Conservation (phyloP, 2,113 vertebrate species). For the Cyanoderma ruficeps region DNA sequence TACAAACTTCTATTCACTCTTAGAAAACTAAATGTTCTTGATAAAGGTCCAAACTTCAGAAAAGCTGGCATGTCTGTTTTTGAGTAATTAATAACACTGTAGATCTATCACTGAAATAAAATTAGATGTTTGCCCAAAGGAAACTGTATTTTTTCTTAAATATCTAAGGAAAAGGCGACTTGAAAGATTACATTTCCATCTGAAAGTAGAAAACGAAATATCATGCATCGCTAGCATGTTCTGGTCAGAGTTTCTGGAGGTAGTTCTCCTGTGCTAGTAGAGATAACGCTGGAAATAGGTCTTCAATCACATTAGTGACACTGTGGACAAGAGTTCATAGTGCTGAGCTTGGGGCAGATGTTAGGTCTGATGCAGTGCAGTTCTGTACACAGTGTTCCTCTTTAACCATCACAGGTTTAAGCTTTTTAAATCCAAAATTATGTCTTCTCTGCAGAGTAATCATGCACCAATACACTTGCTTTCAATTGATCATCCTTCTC, state of each 20-base stretch:
- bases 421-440: not conserved
- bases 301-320: not conserved
- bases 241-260: not conserved
- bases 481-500: not conserved
- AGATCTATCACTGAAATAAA: conserved; percentile 71
- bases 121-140: conserved; percentile 54
- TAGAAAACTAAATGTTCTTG: conserved; percentile 61
- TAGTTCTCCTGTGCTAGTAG: not conserved
- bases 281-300: not conserved
- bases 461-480: not conserved
- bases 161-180: not conserved
- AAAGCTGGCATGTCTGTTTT: conserved; percentile 51
- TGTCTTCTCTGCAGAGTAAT: not conserved
- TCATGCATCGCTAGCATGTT: not conserved
- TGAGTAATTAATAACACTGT: not conserved
- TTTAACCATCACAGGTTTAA: not conserved
- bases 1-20: conserved; percentile 56
- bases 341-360: not conserved
- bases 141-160: not conserved
- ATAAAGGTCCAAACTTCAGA: conserved; percentile 74
- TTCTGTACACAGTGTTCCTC: not conserved
- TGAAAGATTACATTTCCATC: not conserved
- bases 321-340: not conserved
- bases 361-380: not conserved
- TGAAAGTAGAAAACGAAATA: not conserved